Evolutionary conservation across 2,797 vertebrate species (phyloP).

Genomic region (Artibeus lituratus): DNA sequence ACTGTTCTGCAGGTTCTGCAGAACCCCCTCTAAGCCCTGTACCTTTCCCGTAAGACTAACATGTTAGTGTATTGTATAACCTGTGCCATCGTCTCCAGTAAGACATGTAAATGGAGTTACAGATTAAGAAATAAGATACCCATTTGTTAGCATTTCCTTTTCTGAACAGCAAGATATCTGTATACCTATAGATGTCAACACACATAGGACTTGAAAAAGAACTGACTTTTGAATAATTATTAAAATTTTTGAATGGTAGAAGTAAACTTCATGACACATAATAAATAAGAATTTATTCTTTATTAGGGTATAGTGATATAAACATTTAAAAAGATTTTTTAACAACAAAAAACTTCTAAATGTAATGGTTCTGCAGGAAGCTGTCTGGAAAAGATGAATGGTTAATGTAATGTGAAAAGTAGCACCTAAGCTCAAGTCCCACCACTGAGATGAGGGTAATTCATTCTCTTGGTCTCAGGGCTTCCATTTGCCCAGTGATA

Average conservation of each 20-base stretch:
- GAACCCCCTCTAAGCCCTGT: background rate
- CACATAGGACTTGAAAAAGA: background rate
- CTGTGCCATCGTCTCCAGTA: background rate
- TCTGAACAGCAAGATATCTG: background rate
- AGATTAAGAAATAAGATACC: background rate
- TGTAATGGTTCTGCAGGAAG: background rate
- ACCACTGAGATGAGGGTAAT: background rate
- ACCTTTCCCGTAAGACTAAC: background rate
- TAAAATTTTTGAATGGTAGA: background rate
- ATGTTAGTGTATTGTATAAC: background rate
- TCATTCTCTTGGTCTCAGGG: background rate
- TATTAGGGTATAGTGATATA: background rate
- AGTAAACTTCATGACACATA: background rate
- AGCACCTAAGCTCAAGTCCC: background rate
- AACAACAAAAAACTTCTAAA: background rate
- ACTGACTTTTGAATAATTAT: background rate
- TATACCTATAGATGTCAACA: background rate
- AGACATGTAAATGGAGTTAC: background rate
- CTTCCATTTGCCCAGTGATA: background rate
- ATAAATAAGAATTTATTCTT: background rate
- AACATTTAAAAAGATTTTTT: background rate
- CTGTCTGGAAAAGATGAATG: background rate
- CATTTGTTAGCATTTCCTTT: background rate
- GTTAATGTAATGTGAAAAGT: background rate
- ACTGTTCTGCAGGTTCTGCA: background rate